Base-by-base conservation (phyloP, 1,140 invertebrate genomes). In the Lepidurus packardi region DNA sequence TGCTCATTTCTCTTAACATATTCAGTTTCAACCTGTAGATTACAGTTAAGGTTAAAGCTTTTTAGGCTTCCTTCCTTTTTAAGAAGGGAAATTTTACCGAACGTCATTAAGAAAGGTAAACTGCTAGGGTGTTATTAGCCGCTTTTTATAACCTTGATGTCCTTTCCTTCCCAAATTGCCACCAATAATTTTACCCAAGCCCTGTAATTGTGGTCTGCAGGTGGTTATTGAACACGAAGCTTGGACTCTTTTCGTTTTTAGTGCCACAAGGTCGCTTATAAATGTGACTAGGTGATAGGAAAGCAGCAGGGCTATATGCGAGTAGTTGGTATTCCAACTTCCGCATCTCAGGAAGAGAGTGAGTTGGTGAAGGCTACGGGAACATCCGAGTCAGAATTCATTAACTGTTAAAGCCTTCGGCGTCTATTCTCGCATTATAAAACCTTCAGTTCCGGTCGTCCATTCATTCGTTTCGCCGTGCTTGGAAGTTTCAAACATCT, bases 151-250 rank as follows among this genome's bases (percentile, higher is more conserved):
- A 65, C 53, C 53, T 65, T 65, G 53, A 21, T 65, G 53, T 65
- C 53, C 53, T 65, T 65, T 65, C 53, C n/a, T 21, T 13, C 53
- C 53, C 0, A 65, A 8, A 65, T 65, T 65, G 53, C 53, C 53
- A 65, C 53, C 53, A 16, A 65, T 65, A 9, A 65, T 9, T 65
- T 65, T 21, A 65, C 0, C 47, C 16, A 16, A 47, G 16, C 53
- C 53, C 53, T 65, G 53, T 16, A 65, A 65, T 65, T 65, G 53
- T n/a, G 53, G 53, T 65, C 53, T 65, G 21, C 53, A 65, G 53
- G 53, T 65, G 53, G 53, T 65, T 65, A 34, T 21, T 65, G 53
- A 65, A 65, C 53, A 13, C 53, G 53, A 65, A n/a, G 53, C 13
- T 65, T 65, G 6, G 6, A n/a, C 21, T 47, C 16, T 0, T 16